Percentiles rank a stretch among this genome's conserved stretches.
Conservation (phyloP, 2,113 vertebrate genomes). For the Limnothrissa miodon region DNA sequence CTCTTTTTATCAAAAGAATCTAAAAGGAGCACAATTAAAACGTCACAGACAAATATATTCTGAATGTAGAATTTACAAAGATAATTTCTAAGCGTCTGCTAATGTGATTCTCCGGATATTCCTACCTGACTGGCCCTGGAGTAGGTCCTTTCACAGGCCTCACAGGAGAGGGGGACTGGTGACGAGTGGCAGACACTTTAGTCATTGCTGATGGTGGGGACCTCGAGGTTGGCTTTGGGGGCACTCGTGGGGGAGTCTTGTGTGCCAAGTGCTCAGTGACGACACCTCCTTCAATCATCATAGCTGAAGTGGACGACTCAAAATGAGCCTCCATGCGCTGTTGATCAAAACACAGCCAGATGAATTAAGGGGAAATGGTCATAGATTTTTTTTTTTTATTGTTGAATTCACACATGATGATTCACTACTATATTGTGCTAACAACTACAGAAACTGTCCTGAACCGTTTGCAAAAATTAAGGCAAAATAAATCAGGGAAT, state of each 20-base stretch:
- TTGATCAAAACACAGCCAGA: constrained; percentile 29
- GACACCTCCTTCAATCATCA: constrained; percentile 81
- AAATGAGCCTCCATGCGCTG: constrained; percentile 88
- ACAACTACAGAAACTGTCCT: not conserved
- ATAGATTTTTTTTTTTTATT: too few species aligned
- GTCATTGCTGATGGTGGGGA: constrained; percentile 81
- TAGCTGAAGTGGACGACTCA: constrained; percentile 79
- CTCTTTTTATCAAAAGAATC: too few species aligned
- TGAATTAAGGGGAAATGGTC: not conserved
- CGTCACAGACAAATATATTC: too few species aligned
- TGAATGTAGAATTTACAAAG: too few species aligned
- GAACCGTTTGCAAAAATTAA: too few species aligned
- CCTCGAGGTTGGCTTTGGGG: constrained; percentile 86
- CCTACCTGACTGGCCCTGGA: constrained; percentile 91
- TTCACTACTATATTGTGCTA: not conserved
- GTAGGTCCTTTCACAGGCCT: constrained; percentile 90
- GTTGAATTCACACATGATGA: too few species aligned
- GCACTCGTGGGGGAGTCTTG: constrained; percentile 91
- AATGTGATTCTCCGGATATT: not conserved
- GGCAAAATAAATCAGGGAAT: too few species aligned
- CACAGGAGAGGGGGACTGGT: constrained; percentile 95
- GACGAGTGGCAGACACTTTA: constrained; percentile 81
- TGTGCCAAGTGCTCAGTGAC: constrained; percentile 84
- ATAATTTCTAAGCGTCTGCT: too few species aligned
- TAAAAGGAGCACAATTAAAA: too few species aligned